phyloP scores from a whole-genome alignment of 2,797 vertebrate genomes.

The Sciurus carolinensis region DNA sequence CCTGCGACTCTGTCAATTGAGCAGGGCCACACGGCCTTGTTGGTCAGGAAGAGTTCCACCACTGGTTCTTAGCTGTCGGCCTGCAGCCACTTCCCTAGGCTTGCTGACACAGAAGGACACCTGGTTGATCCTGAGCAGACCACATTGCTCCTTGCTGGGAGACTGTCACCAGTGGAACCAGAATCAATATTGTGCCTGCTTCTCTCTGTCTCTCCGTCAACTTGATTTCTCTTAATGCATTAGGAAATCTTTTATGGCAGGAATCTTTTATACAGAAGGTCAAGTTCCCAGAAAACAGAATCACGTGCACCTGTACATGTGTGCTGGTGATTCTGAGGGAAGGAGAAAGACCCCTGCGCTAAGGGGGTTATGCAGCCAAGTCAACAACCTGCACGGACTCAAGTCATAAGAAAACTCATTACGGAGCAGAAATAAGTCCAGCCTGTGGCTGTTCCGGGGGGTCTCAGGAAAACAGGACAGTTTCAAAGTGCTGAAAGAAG shows the following conservation, averaged over 20 bases:
- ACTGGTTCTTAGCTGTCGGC: background rate
- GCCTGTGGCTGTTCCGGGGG: background rate
- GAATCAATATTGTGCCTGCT: background rate
- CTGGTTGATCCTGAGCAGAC: background rate
- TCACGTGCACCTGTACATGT: background rate
- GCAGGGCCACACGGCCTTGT: background rate
- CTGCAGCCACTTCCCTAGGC: background rate
- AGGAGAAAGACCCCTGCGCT: background rate
- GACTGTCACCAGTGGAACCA: background rate
- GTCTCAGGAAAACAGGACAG: too few relatives aligned
- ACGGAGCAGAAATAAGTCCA: slow-evolving; percentile 61
- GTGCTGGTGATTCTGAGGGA: background rate
- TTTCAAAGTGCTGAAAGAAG: too few relatives aligned
- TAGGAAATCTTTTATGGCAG: background rate
- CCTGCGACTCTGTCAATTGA: background rate
- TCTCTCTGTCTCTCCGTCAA: background rate
- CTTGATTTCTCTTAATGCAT: background rate
- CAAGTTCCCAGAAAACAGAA: slow-evolving; percentile 24
- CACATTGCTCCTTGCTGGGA: background rate
- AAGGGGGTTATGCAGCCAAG: background rate
- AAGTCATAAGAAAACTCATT: slow-evolving; percentile 55
- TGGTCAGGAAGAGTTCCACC: background rate
- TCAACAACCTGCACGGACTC: slow-evolving; percentile 44
- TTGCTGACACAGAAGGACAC: background rate
- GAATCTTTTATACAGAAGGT: slow-evolving; percentile 28